Evolutionary conservation across 1,140 invertebrate genomes (phyloP).

Genomic region (Ptiloglossa arizonensis): DNA sequence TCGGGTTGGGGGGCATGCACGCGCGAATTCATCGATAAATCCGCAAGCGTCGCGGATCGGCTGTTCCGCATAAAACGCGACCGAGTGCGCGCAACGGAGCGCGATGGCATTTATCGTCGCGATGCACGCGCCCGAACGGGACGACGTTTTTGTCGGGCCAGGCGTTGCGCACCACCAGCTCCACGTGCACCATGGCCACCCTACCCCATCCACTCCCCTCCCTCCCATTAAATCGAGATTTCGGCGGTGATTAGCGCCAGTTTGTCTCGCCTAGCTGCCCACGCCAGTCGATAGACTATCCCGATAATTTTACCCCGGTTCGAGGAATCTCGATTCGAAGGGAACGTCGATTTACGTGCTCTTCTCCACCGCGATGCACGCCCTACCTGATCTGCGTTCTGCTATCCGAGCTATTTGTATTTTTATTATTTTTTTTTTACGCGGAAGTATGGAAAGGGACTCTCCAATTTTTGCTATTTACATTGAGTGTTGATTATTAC

Average conservation of each 20-base stretch:
- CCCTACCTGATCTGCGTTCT: not conserved
- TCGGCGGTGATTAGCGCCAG: conserved; percentile 58
- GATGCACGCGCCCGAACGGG: conserved; percentile 47
- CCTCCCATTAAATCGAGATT: conserved; percentile 66
- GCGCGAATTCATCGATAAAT: conserved; percentile 58
- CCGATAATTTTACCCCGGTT: conserved; percentile 49
- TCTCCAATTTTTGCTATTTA: not conserved
- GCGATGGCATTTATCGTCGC: conserved; percentile 63
- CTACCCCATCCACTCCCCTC: not conserved
- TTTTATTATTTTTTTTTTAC: not conserved
- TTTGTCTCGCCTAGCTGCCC: conserved; percentile 45
- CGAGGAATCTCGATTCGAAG: conserved; percentile 19
- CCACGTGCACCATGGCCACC: conserved; percentile 29
- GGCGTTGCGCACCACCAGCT: conserved; percentile 53
- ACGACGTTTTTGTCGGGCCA: conserved; percentile 60
- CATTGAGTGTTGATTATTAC: too few species aligned
- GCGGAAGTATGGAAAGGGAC: too few species aligned
- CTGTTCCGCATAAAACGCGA: conserved; percentile 67
- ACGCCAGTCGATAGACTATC: conserved; percentile 40
- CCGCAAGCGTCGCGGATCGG: conserved; percentile 30
- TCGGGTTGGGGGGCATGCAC: conserved; percentile 2
- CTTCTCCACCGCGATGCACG: not conserved
- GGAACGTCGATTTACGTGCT: too few species aligned
- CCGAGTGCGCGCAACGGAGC: conserved; percentile 51
- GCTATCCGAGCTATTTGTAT: not conserved